Base-by-base conservation (phyloP, 1,140 invertebrate species). In the Caenorhabditis briggsae region DNA sequence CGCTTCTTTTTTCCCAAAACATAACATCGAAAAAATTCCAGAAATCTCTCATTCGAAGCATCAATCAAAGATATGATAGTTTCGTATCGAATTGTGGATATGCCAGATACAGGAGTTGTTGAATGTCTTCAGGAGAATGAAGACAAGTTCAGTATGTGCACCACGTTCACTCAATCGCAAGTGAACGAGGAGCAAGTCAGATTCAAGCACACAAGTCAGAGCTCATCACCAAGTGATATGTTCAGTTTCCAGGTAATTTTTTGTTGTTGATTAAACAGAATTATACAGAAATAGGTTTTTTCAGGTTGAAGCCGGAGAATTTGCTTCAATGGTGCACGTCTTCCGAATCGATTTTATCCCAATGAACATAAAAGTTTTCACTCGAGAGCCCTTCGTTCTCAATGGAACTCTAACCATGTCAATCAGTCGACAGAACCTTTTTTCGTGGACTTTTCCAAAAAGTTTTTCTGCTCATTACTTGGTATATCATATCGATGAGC, bases 401-500 rank as follows among this genome's bases (percentile, higher is more conserved):
- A 92, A 92, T 83, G 89, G 92, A 61, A 92, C 92, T 3, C 87
- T 92, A 56, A 65, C 86, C 46, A 70, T 74, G 14, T 58, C 48
- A 20, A 70, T 92, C 23, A 56, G 58, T 5, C 16, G 90, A 25
- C 48, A 53, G 2, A 88, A 92, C 88, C 86, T 92, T 6, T 88
- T 92, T 55, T 91, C 91, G 3, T 91, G 90, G 55, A 89, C 91
- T 0, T 92, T 92, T 84, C 91, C 91, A 20, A 88, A 89, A 41
- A 87, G 82, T 64, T 90, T 90, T 61, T 87, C 88, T 12, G 59
- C 87, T 6, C 86, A 90, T 20, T 78, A 74, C 56, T 82, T 92
- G 16, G 74, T 90, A 58, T 92, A 90, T 82, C 90, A 92, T 64
- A 89, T 92, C 41, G 88, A 92, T 12, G 91, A 92, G 56, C 90